Base-by-base conservation (phyloP, 2,888 invertebrate genomes). In the Allolobophora icterica region DNA sequence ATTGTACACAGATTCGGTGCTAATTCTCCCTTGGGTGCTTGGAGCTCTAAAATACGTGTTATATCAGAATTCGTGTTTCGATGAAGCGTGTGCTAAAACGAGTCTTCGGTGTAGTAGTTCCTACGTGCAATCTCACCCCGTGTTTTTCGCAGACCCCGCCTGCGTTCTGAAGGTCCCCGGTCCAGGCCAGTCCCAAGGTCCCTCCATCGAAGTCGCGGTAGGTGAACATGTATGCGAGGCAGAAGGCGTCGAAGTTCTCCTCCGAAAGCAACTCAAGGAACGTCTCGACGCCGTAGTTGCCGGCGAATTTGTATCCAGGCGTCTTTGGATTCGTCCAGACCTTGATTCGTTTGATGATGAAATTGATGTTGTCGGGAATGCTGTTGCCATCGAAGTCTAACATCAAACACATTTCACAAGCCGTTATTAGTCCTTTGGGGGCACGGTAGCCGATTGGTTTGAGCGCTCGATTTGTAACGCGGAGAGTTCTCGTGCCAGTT, bases 71-170 rank as follows among this genome's bases (percentile, higher is more conserved):
- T 52, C 52, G 24, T 15, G 24, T 24, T 11, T 24, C 24, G 1
- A 15, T 24, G 52, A 52, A 21, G 24, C 52, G 11, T 52, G 21
- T 52, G 21, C 24, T 71, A 71, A 11, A 71, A 5, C n/a, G 71
- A 71, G 71, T 71, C n/a, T 17, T n/a, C 8, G n/a, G 17, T 52
- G 71, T 71, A 71, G 4, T n/a, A 30, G 71, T 11, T 71, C 30
- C 71, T 17, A 71, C 17, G n/a, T 1, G 38, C 24, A 34, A 42
- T 90, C 92, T 91, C 93, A 94, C 94, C 92, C 92, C 93, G 89
- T 98, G 98, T 95, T 98, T 98, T 96, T 99, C 99, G 95, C 99
- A 99, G 93, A 99, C 99, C 91, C 99, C 99, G 89, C 99, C 99
- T 17, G 93, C 92, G 15, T 98, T 98, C 91, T 92, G 91, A 6